Conservation (phyloP, 2,113 vertebrate species). For the Spea multiplicata region DNA sequence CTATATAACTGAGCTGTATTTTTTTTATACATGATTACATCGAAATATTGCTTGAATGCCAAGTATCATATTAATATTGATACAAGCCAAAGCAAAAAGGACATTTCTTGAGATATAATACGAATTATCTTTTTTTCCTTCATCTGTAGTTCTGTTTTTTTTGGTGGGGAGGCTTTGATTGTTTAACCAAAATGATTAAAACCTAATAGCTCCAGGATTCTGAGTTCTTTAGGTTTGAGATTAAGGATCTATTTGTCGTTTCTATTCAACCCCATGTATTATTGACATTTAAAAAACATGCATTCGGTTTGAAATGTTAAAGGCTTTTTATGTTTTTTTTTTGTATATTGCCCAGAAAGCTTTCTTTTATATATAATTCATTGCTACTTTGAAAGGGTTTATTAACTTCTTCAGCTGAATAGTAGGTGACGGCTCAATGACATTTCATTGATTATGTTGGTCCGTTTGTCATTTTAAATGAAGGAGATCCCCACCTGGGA, state of each 20-base stretch:
- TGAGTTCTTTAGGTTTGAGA: conserved; percentile 10
- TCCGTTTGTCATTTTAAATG: conserved; percentile 17
- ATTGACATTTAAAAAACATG: not conserved
- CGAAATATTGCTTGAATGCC: conserved; percentile 26
- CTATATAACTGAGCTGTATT: too few relatives aligned
- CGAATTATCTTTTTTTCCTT: conserved; percentile 46
- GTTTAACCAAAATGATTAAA: conserved; percentile 15
- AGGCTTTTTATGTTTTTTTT: not conserved
- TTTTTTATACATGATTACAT: conserved; percentile 11
- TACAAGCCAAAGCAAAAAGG: conserved; percentile 40
- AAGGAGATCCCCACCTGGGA: conserved; percentile 32
- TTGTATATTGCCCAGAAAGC: not conserved
- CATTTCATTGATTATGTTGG: conserved; percentile 19
- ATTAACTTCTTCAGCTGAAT: not conserved
- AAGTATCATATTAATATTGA: conserved; percentile 46
- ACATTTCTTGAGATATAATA: conserved; percentile 32
- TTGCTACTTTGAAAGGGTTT: conserved; percentile 6
- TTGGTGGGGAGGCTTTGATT: conserved; percentile 16
- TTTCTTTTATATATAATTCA: not conserved
- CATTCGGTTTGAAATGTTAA: conserved; percentile 5
- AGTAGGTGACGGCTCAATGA: not conserved
- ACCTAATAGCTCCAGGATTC: conserved; percentile 22
- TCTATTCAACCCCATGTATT: conserved; percentile 7
- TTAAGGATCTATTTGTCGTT: conserved; percentile 33
- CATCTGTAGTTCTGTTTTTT: conserved; percentile 15